Base-by-base conservation (phyloP, 2,113 vertebrate genomes). In the pig (Sus scrofa) region DNA sequence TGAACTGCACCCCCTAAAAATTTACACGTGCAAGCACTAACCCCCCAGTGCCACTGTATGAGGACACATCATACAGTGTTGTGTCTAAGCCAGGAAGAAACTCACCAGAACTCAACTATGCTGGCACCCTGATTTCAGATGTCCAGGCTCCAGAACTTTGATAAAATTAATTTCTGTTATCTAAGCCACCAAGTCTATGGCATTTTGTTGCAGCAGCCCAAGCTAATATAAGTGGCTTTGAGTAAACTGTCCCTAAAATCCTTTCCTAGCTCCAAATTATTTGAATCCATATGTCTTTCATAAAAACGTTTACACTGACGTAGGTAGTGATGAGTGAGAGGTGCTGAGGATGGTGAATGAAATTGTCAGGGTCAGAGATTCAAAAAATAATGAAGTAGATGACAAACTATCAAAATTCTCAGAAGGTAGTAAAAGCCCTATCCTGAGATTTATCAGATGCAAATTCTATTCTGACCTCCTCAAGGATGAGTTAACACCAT, bases 221-320 rank as follows among this genome's bases (percentile, higher is more conserved):
- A 77, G 60, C 5, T 24, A 86, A 54, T 30, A 86, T 9, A 68
- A 62, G 62, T 32, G 50, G 30, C 6, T 93, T 78, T 88, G 19
- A 70, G 60, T 81, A 86, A 58, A 84, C n/a, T 84, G 13, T 39
- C 20, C 19, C 63, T 91, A 84, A 91, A 84, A 67, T 88, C 26
- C 14, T 88, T 79, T 88, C 68, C 70, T 44, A 84, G 20, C 27
- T 95, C 44, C 30, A 78, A 58, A 77, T 91, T 87, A 30, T 77
- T 95, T 84, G 20, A 88, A 39, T 6, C 14, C 65, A 15, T 39
- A 44, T 60, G 70, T 62, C 24, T 39, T 88, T 73, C 54, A 74
- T 68, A 81, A 88, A 94, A 73, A 37, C 26, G 62, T 7, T 87
- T 93, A 20, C 50, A 15, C 63, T 71, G 65, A 1, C 39, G 2